Evolutionary conservation across 2,888 invertebrate genomes (phyloP).

Genomic region (Sminthurinus aureus): DNA sequence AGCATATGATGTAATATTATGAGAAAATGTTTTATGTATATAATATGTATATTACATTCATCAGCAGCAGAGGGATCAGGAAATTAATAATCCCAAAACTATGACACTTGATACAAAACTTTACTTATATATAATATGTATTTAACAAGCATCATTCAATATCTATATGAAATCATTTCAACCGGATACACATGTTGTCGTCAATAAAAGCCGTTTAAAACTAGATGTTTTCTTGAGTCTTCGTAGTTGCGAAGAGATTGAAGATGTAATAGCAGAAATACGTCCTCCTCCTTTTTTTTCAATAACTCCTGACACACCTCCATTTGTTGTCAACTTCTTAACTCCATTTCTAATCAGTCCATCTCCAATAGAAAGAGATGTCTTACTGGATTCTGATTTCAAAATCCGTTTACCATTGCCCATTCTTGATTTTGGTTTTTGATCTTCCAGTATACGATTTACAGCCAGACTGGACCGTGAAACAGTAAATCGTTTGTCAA

Average conservation of each 20-base stretch:
- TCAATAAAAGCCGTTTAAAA: slow-evolving; percentile 17
- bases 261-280: neutral
- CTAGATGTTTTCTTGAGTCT: slow-evolving; percentile 9
- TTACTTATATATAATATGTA: no score
- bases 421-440: neutral
- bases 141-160: no score
- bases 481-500: neutral
- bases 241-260: slow-evolving; percentile 3
- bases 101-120: no score
- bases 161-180: neutral
- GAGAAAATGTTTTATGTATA: no score
- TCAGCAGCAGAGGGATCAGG: no score
- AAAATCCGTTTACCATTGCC: neutral
- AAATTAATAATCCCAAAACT: no score
- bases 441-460: neutral
- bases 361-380: neutral
- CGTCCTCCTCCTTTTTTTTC: neutral
- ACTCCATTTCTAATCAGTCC: neutral
- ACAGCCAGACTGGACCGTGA: neutral
- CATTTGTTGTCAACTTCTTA: neutral
- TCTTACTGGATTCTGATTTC: neutral
- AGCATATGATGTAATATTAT: no score
- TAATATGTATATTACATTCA: no score
- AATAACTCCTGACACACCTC: neutral
- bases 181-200: slow-evolving; percentile 7